Evolutionary conservation across 2,888 invertebrate species (phyloP).

Genomic region (Syrphus vitripennis): DNA sequence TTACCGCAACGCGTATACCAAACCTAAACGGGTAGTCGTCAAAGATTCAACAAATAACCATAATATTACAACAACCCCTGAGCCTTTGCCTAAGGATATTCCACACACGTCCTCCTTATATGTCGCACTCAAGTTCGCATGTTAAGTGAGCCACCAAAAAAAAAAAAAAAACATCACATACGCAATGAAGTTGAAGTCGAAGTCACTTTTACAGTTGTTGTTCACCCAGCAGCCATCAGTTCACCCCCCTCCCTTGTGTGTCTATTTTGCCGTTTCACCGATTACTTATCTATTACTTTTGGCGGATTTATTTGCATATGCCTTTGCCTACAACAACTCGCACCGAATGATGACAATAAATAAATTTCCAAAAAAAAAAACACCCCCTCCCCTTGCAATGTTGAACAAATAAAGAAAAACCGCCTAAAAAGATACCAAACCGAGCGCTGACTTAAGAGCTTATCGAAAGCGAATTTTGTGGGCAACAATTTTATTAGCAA

Average conservation of each 20-base stretch:
- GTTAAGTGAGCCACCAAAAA: conserved; percentile 25
- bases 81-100: conserved; percentile 28
- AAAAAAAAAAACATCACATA: neutral
- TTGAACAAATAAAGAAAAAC: conserved; percentile 33
- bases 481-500: conserved; percentile 68
- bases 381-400: neutral
- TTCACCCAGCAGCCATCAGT: neutral
- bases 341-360: conserved; percentile 69
- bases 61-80: conserved; percentile 38
- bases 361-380: conserved; percentile 43
- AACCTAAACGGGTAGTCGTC: conserved; percentile 29
- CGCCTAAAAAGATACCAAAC: conserved; percentile 24
- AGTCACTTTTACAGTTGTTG: neutral
- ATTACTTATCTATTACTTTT: conserved; percentile 72
- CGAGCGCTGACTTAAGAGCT: conserved; percentile 67
- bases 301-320: conserved; percentile 72
- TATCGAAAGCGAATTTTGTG: conserved; percentile 65
- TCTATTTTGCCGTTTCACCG: conserved; percentile 65
- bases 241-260: conserved; percentile 1
- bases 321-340: conserved; percentile 23
- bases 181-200: conserved; percentile 2
- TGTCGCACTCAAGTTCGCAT: conserved; percentile 54
- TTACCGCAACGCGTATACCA: neutral
- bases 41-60: conserved; percentile 62
- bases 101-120: conserved; percentile 50